These are phyloP conservation scores for Fistularia commersonii DNA, from an alignment of 2,797 vertebrate species.

Conservation along the genomic window DNA sequence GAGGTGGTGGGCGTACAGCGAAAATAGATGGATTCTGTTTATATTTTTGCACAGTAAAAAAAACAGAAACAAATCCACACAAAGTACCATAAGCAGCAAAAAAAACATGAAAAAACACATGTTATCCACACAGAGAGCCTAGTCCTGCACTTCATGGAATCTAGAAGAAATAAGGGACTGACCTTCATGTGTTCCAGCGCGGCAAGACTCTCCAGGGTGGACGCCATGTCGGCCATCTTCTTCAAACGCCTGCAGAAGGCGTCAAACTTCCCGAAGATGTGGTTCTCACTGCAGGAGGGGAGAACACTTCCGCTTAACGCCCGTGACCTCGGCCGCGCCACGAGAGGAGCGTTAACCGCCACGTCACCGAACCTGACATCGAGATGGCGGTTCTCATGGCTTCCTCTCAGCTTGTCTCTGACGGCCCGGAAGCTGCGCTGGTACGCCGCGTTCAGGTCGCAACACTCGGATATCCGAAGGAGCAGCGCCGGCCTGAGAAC, in stretches of 20 bases:
- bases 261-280: constrained; percentile 85
- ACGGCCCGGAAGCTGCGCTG: constrained; percentile 74
- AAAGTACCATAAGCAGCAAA: too few relatives aligned
- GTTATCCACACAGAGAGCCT: too few relatives aligned
- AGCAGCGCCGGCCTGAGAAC: constrained; percentile 69
- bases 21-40: too few relatives aligned
- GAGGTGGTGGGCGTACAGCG: too few relatives aligned
- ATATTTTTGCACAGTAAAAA: too few relatives aligned
- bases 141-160: too few relatives aligned
- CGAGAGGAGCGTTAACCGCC: background rate
- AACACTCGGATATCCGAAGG: constrained; percentile 72
- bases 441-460: constrained; percentile 74
- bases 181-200: constrained; percentile 73
- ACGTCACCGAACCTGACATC: constrained; percentile 76
- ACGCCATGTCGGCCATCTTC: constrained; percentile 78
- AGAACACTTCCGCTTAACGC: too few relatives aligned
- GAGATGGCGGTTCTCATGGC: constrained; percentile 67
- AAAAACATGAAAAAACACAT: too few relatives aligned
- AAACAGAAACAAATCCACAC: too few relatives aligned
- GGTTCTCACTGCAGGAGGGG: constrained; percentile 81
- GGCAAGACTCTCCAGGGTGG: constrained; percentile 74
- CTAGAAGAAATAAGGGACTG: too few relatives aligned
- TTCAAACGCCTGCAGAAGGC: constrained; percentile 81
- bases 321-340: too few relatives aligned
- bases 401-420: constrained; percentile 69